Base-by-base conservation (phyloP, 92 coral and sea anemone genomes). In the Heliopora coerulea region DNA sequence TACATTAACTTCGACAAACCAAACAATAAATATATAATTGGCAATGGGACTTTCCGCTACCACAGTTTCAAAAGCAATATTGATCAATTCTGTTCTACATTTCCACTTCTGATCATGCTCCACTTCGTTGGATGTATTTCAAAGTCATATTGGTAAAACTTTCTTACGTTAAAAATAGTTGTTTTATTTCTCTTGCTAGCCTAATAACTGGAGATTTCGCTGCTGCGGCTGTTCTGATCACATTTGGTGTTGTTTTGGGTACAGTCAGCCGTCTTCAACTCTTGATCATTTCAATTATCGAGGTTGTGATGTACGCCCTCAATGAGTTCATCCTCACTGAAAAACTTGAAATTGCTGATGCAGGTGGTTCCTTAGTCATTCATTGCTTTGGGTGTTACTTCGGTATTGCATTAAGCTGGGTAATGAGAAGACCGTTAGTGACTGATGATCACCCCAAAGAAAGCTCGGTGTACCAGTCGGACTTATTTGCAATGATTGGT, bases 401-500 rank as follows among this genome's bases (percentile, higher is more conserved):
- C 64, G 89, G 89, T 19, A 72, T 85, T 64, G 89, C 89, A 14
- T 64, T 85, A 29, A 67, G 86, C 20, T 75, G 82, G 14, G 80
- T 72, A 26, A 54, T 82, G n/a, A 62, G 59, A 58, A 54, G 68
- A 12, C 80, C 86, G 26, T 54, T 34, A 44, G 79, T 70, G 1
- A 86, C 49, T 21, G 20, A 42, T 23, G 41, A 65, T 23, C 41
- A 65, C 40, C 86, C 79, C 1, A 86, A 86, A 66, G 89, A 86
- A 52, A 86, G 41, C 31, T 68, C 86, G 0, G 72, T 65, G 27
- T 86, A 86, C 27, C 86, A 86, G 19, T 86, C 89, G 21, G 89
- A 86, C 50, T 28, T 86, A 31, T 86, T 86, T 59, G 86, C 89
- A 13, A 86, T 86, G 89, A 86, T 86, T 58, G 86, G 89, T 85